Evolutionary conservation across 2,888 invertebrate species (phyloP).

Genomic region (Agrochola circellaris): DNA sequence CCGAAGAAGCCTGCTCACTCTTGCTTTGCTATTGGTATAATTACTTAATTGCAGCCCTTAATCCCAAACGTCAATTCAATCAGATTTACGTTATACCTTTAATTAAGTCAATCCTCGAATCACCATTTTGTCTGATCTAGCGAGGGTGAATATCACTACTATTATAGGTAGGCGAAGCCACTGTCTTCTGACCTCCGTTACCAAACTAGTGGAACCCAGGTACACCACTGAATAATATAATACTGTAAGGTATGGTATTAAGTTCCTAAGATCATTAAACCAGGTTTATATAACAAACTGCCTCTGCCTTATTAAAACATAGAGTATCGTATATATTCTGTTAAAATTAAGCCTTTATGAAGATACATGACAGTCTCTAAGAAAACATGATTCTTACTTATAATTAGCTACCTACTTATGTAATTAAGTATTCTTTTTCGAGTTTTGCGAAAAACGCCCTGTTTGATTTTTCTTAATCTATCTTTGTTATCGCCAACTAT

Average conservation of each 20-base stretch:
- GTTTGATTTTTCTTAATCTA: constrained; percentile 4
- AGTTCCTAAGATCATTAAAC: constrained; percentile 46
- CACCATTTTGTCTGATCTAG: neutral
- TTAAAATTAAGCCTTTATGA: constrained; percentile 39
- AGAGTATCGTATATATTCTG: constrained; percentile 42
- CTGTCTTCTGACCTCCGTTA: constrained; percentile 19
- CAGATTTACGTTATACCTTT: neutral
- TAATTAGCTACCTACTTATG: constrained; percentile 7
- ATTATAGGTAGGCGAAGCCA: constrained; percentile 3
- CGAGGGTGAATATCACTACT: neutral
- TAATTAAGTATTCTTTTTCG: constrained; percentile 14
- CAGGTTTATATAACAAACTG: constrained; percentile 50
- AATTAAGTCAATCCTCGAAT: neutral
- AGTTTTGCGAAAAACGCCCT: neutral
- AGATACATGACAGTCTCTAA: constrained; percentile 21
- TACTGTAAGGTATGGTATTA: constrained; percentile 37
- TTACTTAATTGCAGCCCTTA: neutral
- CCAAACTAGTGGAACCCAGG: constrained; percentile 16
- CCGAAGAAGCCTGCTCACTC: neutral
- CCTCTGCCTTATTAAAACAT: constrained; percentile 48
- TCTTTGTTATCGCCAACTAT: neutral
- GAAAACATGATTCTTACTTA: constrained; percentile 27
- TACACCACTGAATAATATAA: constrained; percentile 41
- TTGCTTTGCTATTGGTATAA: neutral
- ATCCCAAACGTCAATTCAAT: neutral